Base-by-base conservation (phyloP, 2,113 vertebrate species). In the Carassius gibelio region DNA sequence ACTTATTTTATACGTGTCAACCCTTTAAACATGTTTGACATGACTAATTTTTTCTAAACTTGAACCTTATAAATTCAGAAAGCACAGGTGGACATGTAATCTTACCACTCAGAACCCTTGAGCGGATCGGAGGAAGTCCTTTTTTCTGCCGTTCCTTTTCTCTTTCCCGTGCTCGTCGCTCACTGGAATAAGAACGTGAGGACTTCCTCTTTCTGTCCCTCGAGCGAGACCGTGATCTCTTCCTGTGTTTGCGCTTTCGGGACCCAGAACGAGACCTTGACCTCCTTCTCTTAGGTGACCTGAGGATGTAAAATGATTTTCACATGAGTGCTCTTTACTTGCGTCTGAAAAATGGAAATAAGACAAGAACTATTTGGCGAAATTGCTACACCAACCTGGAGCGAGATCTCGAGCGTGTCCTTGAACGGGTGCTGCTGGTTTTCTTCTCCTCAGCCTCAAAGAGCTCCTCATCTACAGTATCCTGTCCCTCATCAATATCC, bases 71-170 rank as follows among this genome's bases (percentile, higher is more conserved):
- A 52, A 26, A 52, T 30, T 26, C 10, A 75, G 23, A 75, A 50
- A 48, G 21, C 42, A 50, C 14, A 75, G n/a, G 72, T 50, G 5
- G 15, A 36, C 14, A 1, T 34, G 21, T 0, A 17, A 68, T 17
- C 6, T 4, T 89, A 98, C 98, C 98, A 75, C 98, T 99, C 4
- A 99, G 91, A 79, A 97, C 97, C 92, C 96, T 99, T 23, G 98
- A 99, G 69, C 98, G 92, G 84, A 99, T 94, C 5, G 96, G 97
- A 87, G 98, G 98, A 45, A 99, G 91, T 3, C 98, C 98, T 86
- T 99, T 99, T 92, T 99, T 99, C 91, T 98, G 97, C 0, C 98
- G 92, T 80, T 99, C 98, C 87, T 99, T 99, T 87, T 99, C 98
- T 64, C 97, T 94, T 76, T 99, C 98, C 79, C 97, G 91, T 4